These are phyloP conservation scores for Thalassophryne amazonica DNA, from an alignment of 2,797 vertebrate species.

Conservation along the genomic window DNA sequence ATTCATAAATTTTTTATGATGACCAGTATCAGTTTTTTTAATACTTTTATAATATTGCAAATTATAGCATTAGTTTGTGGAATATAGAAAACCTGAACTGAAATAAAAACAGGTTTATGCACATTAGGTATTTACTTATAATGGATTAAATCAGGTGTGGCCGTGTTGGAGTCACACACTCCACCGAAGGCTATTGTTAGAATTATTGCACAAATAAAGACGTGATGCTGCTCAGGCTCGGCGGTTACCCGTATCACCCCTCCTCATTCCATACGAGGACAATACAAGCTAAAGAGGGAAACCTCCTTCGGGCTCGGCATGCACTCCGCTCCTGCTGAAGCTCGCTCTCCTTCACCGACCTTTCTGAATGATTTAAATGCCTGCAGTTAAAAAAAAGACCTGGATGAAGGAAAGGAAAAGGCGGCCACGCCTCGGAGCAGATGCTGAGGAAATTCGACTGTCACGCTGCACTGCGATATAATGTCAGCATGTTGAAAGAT, in stretches of 20 bases:
- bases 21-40: no score
- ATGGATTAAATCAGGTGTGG: no score
- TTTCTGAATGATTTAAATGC: slow-evolving; percentile 71
- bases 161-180: no score
- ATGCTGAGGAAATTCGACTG: slow-evolving; percentile 21
- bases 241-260: slow-evolving; percentile 4
- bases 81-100: no score
- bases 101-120: no score
- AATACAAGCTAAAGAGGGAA: slow-evolving; percentile 12
- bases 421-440: slow-evolving; percentile 44
- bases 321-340: slow-evolving; percentile 36
- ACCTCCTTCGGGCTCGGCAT: slow-evolving; percentile 37
- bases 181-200: no score
- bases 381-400: slow-evolving; percentile 65
- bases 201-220: not conserved
- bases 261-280: slow-evolving; percentile 15
- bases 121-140: no score
- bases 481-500: not conserved
- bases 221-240: not conserved
- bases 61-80: no score
- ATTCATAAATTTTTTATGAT: no score
- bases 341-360: slow-evolving; percentile 39
- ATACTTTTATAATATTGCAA: no score
- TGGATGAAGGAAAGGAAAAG: slow-evolving; percentile 35
- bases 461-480: slow-evolving; percentile 14